Conservation (phyloP, 2,888 invertebrate genomes). For the Sesamia inferens region DNA sequence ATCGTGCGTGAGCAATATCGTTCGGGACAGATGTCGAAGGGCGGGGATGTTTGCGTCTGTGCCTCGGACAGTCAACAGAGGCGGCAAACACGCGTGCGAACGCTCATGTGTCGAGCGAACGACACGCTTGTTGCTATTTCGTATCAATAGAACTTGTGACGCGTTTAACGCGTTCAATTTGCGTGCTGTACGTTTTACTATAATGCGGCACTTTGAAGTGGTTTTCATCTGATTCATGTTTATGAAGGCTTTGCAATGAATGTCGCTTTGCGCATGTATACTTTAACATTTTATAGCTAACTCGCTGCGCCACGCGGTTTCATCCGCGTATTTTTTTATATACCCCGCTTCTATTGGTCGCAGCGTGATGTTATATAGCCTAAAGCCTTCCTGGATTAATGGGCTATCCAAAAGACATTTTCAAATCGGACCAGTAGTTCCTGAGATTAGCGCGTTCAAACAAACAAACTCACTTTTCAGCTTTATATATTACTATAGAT, state of each 20-base stretch:
- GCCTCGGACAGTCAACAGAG: slow-evolving; percentile 80
- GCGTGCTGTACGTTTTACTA: slow-evolving; percentile 45
- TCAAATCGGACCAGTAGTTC: too few relatives aligned
- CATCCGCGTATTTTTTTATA: too few relatives aligned
- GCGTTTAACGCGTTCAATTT: slow-evolving; percentile 59
- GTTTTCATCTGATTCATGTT: slow-evolving; percentile 56
- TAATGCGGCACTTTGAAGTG: slow-evolving; percentile 61
- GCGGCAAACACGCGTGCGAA: slow-evolving; percentile 81
- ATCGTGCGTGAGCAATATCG: slow-evolving; percentile 82
- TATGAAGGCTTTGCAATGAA: slow-evolving; percentile 40
- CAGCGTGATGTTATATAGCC: too few relatives aligned
- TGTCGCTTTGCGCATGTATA: slow-evolving; percentile 36
- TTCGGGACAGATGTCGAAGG: slow-evolving; percentile 77
- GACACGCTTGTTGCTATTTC: slow-evolving; percentile 72
- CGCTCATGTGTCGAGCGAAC: slow-evolving; percentile 73
- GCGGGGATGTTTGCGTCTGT: slow-evolving; percentile 74
- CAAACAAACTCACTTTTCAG: too few relatives aligned
- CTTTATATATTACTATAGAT: too few relatives aligned
- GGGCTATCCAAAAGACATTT: too few relatives aligned
- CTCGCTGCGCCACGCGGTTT: too few relatives aligned
- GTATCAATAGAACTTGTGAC: slow-evolving; percentile 69
- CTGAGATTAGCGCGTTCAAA: too few relatives aligned
- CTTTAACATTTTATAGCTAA: slow-evolving; percentile 35
- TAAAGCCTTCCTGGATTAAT: too few relatives aligned
- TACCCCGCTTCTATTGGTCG: too few relatives aligned